These are phyloP conservation scores for Drosophila kikkawai DNA, from an alignment of 1,140 invertebrate genomes.

Conservation along the genomic window DNA sequence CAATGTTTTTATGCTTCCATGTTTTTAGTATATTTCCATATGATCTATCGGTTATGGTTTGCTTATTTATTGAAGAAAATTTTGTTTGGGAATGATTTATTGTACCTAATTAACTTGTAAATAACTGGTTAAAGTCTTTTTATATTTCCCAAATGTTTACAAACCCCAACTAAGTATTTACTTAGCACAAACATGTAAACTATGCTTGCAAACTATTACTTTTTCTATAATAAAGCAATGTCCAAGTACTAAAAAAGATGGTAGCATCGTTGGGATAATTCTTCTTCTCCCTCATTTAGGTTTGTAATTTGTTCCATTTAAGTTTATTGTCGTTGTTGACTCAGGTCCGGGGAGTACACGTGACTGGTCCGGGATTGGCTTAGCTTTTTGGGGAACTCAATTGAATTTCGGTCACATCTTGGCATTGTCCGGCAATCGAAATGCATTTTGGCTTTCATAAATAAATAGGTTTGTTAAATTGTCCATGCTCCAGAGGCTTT, in stretches of 20 bases:
- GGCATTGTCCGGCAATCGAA: slow-evolving; percentile 52
- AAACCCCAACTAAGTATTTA: background rate
- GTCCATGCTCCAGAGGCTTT: slow-evolving; percentile 43
- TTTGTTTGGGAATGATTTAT: background rate
- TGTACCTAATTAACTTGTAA: background rate
- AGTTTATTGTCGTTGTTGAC: slow-evolving; percentile 28
- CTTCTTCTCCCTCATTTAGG: background rate
- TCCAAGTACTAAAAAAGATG: background rate
- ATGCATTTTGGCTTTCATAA: slow-evolving; percentile 74
- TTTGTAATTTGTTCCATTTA: slow-evolving; percentile 15
- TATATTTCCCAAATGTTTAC: background rate
- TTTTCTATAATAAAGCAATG: background rate
- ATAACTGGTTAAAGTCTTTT: background rate
- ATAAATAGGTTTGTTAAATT: slow-evolving; percentile 78
- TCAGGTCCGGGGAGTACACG: slow-evolving; percentile 37
- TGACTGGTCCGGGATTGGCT: slow-evolving; percentile 59
- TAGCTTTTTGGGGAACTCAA: slow-evolving; percentile 53
- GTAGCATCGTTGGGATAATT: background rate
- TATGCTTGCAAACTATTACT: background rate
- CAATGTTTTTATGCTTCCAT: background rate
- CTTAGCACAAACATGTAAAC: background rate
- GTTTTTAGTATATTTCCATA: background rate
- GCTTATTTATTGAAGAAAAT: too few relatives aligned
- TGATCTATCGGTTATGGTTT: too few relatives aligned
- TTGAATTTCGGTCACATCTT: slow-evolving; percentile 67